phyloP scores from a whole-genome alignment of 2,888 invertebrate genomes.

The Cerceris ruficornis region DNA sequence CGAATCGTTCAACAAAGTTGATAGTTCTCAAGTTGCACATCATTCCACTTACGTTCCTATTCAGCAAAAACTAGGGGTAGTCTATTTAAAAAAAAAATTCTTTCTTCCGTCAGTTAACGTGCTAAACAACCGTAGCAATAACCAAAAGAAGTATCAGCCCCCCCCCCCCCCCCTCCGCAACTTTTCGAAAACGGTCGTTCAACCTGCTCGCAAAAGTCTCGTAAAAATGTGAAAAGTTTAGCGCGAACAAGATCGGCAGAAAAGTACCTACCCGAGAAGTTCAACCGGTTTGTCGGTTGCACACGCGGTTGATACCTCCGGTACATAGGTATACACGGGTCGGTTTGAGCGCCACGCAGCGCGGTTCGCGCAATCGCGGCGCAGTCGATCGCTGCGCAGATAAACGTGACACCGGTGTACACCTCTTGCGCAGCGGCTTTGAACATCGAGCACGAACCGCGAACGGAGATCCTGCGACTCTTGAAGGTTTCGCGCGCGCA shows the following conservation, averaged over 20 bases:
- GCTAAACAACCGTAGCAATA: too few species aligned
- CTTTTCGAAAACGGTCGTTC: too few species aligned
- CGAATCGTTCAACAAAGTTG: neutral
- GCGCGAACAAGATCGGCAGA: slow-evolving; percentile 34
- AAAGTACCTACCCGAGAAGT: slow-evolving; percentile 35
- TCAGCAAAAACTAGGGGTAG: too few species aligned
- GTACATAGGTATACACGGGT: neutral
- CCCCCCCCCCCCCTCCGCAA: too few species aligned
- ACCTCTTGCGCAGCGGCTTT: slow-evolving; percentile 49
- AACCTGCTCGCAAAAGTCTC: neutral
- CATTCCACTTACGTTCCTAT: too few species aligned
- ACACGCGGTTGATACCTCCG: slow-evolving; percentile 26
- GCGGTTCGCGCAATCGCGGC: slow-evolving; percentile 61
- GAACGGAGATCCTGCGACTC: slow-evolving; percentile 46
- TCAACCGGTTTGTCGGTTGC: slow-evolving; percentile 57
- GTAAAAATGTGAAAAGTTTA: slow-evolving; percentile 41
- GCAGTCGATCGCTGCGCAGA: slow-evolving; percentile 58
- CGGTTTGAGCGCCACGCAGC: slow-evolving; percentile 54
- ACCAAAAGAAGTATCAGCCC: too few species aligned
- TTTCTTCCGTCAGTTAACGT: too few species aligned
- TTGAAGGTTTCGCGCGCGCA: slow-evolving; percentile 60
- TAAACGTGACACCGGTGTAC: slow-evolving; percentile 62
- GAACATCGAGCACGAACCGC: slow-evolving; percentile 55
- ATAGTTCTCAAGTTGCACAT: neutral
- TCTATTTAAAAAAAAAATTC: too few species aligned